Evolutionary conservation across 1,140 invertebrate species (phyloP).

Genomic region (Trichonephila clavata): DNA sequence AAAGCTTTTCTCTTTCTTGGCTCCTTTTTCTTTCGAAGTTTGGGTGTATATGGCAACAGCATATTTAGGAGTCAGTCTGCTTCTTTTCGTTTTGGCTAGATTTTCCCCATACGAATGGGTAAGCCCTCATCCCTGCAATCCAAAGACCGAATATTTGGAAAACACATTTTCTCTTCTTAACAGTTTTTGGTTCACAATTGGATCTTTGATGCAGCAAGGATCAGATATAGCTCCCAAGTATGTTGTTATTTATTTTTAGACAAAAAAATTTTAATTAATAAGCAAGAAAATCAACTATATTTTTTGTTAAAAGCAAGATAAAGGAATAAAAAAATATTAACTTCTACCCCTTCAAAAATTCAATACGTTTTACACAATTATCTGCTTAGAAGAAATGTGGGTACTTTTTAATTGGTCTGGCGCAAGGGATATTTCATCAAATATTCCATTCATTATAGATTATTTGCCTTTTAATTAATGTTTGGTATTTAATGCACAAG

Average conservation of each 20-base stretch:
- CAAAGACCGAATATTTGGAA: constrained; percentile 83
- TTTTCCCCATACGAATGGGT: constrained; percentile 91
- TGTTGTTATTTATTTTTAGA: background rate
- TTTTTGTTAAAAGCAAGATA: too few relatives aligned
- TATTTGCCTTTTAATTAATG: too few relatives aligned
- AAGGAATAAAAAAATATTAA: too few relatives aligned
- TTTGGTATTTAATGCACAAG: too few relatives aligned
- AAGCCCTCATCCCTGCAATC: constrained; percentile 88
- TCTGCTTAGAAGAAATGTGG: too few relatives aligned
- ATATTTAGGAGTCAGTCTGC: constrained; percentile 94
- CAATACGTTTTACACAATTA: too few relatives aligned
- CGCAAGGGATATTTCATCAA: too few relatives aligned
- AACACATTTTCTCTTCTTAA: constrained; percentile 89
- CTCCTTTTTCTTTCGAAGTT: constrained; percentile 91
- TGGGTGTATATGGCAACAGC: constrained; percentile 90
- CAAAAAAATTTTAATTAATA: background rate
- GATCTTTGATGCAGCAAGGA: constrained; percentile 96
- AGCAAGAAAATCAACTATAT: too few relatives aligned
- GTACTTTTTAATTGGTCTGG: too few relatives aligned
- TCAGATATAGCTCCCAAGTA: constrained; percentile 86
- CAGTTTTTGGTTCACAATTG: constrained; percentile 95
- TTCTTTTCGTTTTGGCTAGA: constrained; percentile 95
- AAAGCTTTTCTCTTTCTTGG: constrained; percentile 92
- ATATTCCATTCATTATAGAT: too few relatives aligned
- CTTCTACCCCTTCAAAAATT: too few relatives aligned